Percentiles rank a stretch among this genome's conserved stretches.
phyloP scores from a whole-genome alignment of 2,888 invertebrate species.

The Amiota communis region DNA sequence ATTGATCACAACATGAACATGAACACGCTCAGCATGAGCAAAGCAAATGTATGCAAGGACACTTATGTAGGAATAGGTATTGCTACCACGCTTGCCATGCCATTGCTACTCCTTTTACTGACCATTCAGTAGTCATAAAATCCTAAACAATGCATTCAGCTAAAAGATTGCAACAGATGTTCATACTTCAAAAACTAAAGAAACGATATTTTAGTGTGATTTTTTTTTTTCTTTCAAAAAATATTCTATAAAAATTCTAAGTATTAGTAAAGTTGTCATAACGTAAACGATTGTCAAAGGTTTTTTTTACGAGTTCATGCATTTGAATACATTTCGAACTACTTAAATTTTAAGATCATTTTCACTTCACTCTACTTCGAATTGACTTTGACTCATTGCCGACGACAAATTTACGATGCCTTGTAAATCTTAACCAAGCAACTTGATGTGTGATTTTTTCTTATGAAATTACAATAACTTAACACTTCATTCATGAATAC shows the following conservation, averaged over 20 bases:
- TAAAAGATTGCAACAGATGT: not conserved
- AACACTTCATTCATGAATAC: constrained; percentile 25
- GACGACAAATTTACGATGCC: constrained; percentile 14
- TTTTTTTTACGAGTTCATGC: constrained; percentile 10
- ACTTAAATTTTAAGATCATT: constrained; percentile 17
- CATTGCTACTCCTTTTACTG: constrained; percentile 18
- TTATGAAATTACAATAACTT: constrained; percentile 7
- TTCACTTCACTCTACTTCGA: not conserved
- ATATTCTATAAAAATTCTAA: too few species aligned
- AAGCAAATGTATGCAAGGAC: constrained; percentile 16
- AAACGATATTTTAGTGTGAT: not conserved
- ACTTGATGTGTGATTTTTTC: constrained; percentile 13
- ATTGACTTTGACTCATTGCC: not conserved
- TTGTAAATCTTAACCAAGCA: constrained; percentile 20
- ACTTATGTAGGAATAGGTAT: not conserved
- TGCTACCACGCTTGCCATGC: constrained; percentile 5
- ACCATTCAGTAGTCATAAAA: constrained; percentile 33
- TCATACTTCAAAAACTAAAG: not conserved
- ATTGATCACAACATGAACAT: not conserved
- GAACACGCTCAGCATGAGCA: constrained; percentile 8
- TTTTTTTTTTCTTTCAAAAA: not conserved
- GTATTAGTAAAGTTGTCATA: not conserved
- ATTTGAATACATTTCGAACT: not conserved
- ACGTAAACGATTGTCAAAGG: not conserved
- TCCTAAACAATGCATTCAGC: not conserved